These are phyloP conservation scores for Cepaea nemoralis DNA, from an alignment of 1,140 invertebrate species.

Conservation along the genomic window DNA sequence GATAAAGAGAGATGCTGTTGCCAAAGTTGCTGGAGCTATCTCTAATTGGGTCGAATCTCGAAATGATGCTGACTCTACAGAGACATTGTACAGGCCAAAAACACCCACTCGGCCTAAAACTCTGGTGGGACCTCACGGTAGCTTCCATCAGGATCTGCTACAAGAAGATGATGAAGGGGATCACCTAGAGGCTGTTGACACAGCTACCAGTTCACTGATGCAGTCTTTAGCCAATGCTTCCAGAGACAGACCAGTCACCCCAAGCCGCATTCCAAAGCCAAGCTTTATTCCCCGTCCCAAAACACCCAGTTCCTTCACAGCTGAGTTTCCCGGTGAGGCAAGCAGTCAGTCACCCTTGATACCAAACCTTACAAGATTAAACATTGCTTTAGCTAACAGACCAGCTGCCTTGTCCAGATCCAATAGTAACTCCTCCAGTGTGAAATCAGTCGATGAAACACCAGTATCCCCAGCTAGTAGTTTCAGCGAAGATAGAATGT, in stretches of 20 bases:
- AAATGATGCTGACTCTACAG: background rate
- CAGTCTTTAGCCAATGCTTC: background rate
- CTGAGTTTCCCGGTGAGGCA: background rate
- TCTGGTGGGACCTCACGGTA: background rate
- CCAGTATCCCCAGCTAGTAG: conserved; percentile 44
- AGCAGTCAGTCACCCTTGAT: background rate
- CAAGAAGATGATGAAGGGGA: conserved; percentile 28
- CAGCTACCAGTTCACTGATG: background rate
- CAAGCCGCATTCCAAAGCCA: conserved; percentile 42
- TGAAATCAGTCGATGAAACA: conserved; percentile 22
- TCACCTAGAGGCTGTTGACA: background rate
- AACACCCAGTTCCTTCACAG: conserved; percentile 36
- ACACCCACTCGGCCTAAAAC: conserved; percentile 41
- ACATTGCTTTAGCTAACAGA: background rate
- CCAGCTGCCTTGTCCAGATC: conserved; percentile 20
- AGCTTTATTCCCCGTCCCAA: conserved; percentile 47
- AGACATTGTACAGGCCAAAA: conserved; percentile 29
- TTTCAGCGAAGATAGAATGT: conserved; percentile 33
- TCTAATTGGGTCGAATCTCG: conserved; percentile 35
- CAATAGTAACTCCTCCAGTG: conserved; percentile 34
- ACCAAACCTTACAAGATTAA: background rate
- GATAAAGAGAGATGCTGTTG: conserved; percentile 32
- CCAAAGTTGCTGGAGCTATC: conserved; percentile 39
- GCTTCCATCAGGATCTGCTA: background rate
- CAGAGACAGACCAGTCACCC: conserved; percentile 28